Evolutionary conservation across 2,797 vertebrate species (phyloP).

Genomic region (Argentina silus): DNA sequence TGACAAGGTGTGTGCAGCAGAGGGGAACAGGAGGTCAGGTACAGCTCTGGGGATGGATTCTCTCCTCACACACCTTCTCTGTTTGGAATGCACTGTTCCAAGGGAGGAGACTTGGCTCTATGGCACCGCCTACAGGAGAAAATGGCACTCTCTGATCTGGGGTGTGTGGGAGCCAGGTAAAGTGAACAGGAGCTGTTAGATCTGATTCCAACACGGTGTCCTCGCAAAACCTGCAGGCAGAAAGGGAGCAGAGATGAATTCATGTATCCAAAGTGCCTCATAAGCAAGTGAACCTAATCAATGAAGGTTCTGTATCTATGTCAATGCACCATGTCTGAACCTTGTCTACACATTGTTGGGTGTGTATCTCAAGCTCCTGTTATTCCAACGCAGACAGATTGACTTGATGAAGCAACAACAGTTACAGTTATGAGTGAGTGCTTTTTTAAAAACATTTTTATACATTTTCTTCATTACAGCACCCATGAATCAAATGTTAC

Average conservation of each 20-base stretch:
- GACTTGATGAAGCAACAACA: neutral
- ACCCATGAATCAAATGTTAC: neutral
- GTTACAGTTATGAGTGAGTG: no score
- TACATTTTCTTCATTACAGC: neutral
- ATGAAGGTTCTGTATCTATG: no score
- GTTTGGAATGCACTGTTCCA: neutral
- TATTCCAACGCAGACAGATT: no score
- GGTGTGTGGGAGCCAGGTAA: neutral
- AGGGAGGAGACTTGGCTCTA: constrained; percentile 14
- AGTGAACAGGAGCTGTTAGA: neutral
- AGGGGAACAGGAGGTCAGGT: constrained; percentile 65
- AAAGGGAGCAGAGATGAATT: no score
- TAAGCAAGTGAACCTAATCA: no score
- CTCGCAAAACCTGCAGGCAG: no score
- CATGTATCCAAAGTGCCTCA: no score
- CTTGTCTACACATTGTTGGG: no score
- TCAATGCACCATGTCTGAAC: no score
- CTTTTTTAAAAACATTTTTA: no score
- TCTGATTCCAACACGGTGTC: neutral
- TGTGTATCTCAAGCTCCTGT: no score
- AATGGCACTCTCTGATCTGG: neutral
- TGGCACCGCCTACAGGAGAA: constrained; percentile 60
- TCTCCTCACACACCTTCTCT: neutral
- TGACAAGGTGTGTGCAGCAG: constrained; percentile 65
- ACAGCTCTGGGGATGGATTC: constrained; percentile 40